Evolutionary conservation across 2,797 vertebrate species (phyloP).

Genomic region (Danio tinwini): DNA sequence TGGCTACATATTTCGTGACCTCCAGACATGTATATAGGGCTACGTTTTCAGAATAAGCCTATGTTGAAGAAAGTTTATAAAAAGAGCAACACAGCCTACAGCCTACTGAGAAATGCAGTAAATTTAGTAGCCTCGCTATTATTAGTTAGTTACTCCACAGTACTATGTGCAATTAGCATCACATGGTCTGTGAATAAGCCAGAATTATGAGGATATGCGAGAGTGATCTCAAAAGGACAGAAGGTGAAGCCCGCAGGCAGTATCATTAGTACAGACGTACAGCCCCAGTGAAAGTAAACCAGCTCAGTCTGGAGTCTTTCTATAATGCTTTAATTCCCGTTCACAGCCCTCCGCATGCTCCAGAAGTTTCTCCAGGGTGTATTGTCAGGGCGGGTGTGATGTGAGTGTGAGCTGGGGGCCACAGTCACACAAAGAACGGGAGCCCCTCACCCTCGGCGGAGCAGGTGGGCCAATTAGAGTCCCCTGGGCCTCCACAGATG

Average conservation of each 20-base stretch:
- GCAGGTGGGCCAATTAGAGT: slow-evolving; percentile 82
- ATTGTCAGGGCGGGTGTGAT: slow-evolving; percentile 35
- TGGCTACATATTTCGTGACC: no score
- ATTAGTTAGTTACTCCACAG: not conserved
- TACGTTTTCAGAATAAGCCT: no score
- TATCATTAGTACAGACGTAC: slow-evolving; percentile 39
- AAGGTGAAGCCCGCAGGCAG: slow-evolving; percentile 15
- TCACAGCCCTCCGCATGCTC: slow-evolving; percentile 12
- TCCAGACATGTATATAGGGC: no score
- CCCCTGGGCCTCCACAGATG: slow-evolving; percentile 69
- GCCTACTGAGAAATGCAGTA: not conserved
- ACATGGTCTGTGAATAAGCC: not conserved
- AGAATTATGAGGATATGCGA: not conserved
- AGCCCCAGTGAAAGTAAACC: slow-evolving; percentile 37
- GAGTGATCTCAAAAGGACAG: slow-evolving; percentile 18
- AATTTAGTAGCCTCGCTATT: not conserved
- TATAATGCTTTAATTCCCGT: slow-evolving; percentile 7
- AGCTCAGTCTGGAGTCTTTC: slow-evolving; percentile 23
- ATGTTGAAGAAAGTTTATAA: no score
- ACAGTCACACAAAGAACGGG: slow-evolving; percentile 68
- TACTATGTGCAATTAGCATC: not conserved
- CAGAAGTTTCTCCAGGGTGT: slow-evolving; percentile 7
- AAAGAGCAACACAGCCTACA: not conserved
- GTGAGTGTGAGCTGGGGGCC: slow-evolving; percentile 34
- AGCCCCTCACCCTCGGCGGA: slow-evolving; percentile 61